phyloP scores from a whole-genome alignment of 2,888 invertebrate species.

The Acanthacorydalis orientalis region DNA sequence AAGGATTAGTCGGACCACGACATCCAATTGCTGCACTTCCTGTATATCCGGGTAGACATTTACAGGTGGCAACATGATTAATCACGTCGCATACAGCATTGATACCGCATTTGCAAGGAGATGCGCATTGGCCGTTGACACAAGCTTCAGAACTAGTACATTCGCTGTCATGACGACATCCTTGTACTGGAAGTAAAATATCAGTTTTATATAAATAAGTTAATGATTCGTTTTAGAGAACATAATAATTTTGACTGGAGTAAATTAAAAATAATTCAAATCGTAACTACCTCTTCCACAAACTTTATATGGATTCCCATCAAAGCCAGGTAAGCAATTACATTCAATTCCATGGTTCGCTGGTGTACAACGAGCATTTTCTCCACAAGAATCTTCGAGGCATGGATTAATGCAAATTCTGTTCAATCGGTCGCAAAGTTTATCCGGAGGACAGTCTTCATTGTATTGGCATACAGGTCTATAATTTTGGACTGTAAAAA shows the following conservation, averaged over 20 bases:
- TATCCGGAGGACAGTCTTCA: constrained; percentile 77
- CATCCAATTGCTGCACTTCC: constrained; percentile 62
- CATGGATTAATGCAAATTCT: constrained; percentile 73
- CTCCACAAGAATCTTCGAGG: constrained; percentile 61
- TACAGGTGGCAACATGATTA: constrained; percentile 63
- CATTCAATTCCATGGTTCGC: constrained; percentile 62
- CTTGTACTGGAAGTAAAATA: constrained; percentile 32
- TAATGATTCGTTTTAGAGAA: too few species aligned
- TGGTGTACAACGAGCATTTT: constrained; percentile 63
- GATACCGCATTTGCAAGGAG: constrained; percentile 62
- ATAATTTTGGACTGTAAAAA: constrained; percentile 25
- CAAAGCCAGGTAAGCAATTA: constrained; percentile 51
- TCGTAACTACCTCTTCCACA: constrained; percentile 40
- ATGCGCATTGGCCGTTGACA: constrained; percentile 55
- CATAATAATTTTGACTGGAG: neutral
- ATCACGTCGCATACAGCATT: constrained; percentile 70
- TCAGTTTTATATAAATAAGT: neutral
- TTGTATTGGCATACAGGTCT: constrained; percentile 70
- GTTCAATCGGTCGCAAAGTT: constrained; percentile 69
- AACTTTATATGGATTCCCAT: constrained; percentile 60
- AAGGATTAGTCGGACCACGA: constrained; percentile 58
- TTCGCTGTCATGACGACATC: constrained; percentile 53
- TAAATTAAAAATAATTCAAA: constrained; percentile 1
- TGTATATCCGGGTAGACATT: constrained; percentile 64
- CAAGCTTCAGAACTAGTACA: constrained; percentile 62